These are phyloP conservation scores for Cremastobaeus sp. DNA, from an alignment of 2,888 invertebrate species.

Conservation along the genomic window DNA sequence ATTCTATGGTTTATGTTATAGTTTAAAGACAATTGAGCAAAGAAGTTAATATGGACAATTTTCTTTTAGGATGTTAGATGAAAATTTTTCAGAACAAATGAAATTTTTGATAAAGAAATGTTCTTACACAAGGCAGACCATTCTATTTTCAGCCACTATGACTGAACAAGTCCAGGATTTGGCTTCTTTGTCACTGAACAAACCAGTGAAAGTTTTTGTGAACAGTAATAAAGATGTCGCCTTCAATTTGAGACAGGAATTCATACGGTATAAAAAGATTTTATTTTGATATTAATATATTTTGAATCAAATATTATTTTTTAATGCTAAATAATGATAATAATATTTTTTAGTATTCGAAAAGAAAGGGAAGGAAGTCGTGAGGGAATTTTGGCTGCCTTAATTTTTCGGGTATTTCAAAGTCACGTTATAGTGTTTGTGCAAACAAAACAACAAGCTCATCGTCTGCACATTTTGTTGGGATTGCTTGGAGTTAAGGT, in stretches of 20 bases:
- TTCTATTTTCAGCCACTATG: slow-evolving; percentile 99
- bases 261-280: slow-evolving; percentile 83
- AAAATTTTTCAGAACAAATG: slow-evolving; percentile 99
- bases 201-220: slow-evolving; percentile 96
- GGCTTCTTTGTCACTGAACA: slow-evolving; percentile 93
- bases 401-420: slow-evolving; percentile 92
- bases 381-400: slow-evolving; percentile 91
- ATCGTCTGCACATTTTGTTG: slow-evolving; percentile 93
- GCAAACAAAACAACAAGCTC: slow-evolving; percentile 97
- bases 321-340: neutral
- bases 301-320: neutral
- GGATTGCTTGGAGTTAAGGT: slow-evolving; percentile 93
- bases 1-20: too few species aligned
- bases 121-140: slow-evolving; percentile 93
- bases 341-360: slow-evolving; percentile 83
- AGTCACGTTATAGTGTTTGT: slow-evolving; percentile 97
- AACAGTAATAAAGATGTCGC: slow-evolving; percentile 98
- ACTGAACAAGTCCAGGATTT: slow-evolving; percentile 98
- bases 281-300: neutral
- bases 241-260: slow-evolving; percentile 96
- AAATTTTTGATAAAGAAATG: slow-evolving; percentile 97
- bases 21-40: too few species aligned
- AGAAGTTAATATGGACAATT: neutral
- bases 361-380: slow-evolving; percentile 92
- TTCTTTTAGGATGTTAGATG: slow-evolving; percentile 92